A percentile compares a stretch with the other conserved stretches of the same genome.
Evolutionary conservation across 2,888 invertebrate genomes (phyloP).

Genomic region (Augochlorella aurata): DNA sequence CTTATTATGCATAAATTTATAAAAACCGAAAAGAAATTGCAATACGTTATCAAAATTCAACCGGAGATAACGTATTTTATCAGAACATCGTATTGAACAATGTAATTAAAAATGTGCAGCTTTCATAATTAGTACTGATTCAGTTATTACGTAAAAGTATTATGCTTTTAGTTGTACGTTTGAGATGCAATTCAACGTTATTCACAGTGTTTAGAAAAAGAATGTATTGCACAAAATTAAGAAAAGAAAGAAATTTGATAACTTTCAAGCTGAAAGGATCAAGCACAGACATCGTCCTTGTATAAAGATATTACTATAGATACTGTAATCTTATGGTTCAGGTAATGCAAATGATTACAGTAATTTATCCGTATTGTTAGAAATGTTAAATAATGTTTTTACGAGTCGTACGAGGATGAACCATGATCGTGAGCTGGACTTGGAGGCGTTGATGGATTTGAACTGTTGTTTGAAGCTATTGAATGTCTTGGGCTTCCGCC

Average conservation of each 20-base stretch:
- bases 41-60: conserved; percentile 33
- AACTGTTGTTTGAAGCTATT: conserved; percentile 89
- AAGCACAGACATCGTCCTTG: conserved; percentile 41
- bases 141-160: conserved; percentile 29
- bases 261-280: conserved; percentile 52
- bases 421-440: conserved; percentile 87
- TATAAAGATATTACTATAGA: conserved; percentile 40
- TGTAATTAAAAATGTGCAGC: conserved; percentile 27
- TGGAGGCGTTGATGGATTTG: conserved; percentile 88
- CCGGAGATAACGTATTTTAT: conserved; percentile 10
- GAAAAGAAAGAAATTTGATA: conserved; percentile 43
- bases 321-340: conserved; percentile 50
- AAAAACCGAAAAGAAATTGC: conserved; percentile 58
- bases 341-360: conserved; percentile 40
- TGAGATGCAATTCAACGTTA: conserved; percentile 25
- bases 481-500: conserved; percentile 87
- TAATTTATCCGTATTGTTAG: conserved; percentile 37
- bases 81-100: conserved; percentile 27
- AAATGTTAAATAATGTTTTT: conserved; percentile 73
- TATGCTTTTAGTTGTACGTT: conserved; percentile 42
- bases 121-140: conserved; percentile 8
- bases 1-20: conserved; percentile 58
- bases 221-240: conserved; percentile 57
- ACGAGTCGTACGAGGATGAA: conserved; percentile 87
- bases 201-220: conserved; percentile 33